Evolutionary conservation across 1,140 invertebrate species (phyloP).

Genomic region (Atopsyche davidsoni): DNA sequence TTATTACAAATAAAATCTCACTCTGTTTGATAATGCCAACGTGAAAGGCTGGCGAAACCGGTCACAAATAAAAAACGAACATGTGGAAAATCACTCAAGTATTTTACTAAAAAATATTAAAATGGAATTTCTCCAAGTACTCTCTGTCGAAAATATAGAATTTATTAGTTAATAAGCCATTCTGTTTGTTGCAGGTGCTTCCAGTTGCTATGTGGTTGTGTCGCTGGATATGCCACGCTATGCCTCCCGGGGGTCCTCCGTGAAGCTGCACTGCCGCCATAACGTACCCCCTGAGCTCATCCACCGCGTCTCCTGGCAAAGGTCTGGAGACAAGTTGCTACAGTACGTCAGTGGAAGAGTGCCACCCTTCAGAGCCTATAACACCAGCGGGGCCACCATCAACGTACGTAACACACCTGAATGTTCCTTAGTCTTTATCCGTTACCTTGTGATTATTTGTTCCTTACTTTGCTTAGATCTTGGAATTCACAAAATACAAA

Average conservation of each 20-base stretch:
- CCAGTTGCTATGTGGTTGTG: slow-evolving; percentile 42
- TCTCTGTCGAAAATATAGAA: neutral
- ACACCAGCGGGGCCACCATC: slow-evolving; percentile 53
- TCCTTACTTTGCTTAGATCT: too few species aligned
- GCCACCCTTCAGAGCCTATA: slow-evolving; percentile 54
- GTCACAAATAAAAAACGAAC: too few species aligned
- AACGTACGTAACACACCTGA: slow-evolving; percentile 58
- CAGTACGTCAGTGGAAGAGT: slow-evolving; percentile 62
- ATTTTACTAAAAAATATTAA: too few species aligned
- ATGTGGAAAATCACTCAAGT: too few species aligned
- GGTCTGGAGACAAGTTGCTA: slow-evolving; percentile 52
- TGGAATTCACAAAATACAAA: too few species aligned
- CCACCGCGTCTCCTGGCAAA: slow-evolving; percentile 49
- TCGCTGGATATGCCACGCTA: slow-evolving; percentile 40
- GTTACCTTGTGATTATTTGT: too few species aligned
- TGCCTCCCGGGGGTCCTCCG: slow-evolving; percentile 42
- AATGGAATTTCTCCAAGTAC: too few species aligned
- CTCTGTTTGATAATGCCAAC: too few species aligned
- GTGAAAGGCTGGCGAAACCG: too few species aligned
- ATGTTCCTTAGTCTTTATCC: too few species aligned
- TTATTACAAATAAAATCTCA: too few species aligned
- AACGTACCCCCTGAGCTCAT: slow-evolving; percentile 50
- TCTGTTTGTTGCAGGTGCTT: slow-evolving; percentile 33
- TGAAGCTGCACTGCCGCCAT: slow-evolving; percentile 41
- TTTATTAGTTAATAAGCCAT: neutral